phyloP scores from a whole-genome alignment of 2,113 vertebrate genomes.

The Gopherus flavomarginatus region DNA sequence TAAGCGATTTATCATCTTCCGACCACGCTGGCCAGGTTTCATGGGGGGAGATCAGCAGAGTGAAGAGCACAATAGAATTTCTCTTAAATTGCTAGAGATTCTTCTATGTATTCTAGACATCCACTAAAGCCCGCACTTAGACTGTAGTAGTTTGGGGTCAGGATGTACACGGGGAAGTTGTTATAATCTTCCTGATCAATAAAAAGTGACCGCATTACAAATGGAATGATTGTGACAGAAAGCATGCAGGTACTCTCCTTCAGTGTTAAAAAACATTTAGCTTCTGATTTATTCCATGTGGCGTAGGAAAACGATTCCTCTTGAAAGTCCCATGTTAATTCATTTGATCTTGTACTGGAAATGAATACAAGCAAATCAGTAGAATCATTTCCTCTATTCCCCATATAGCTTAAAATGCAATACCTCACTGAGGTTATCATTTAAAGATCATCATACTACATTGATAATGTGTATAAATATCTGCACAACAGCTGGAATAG shows the following conservation, averaged over 20 bases:
- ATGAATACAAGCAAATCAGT: not conserved
- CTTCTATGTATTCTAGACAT: not conserved
- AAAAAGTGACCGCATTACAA: not conserved
- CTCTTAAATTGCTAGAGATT: not conserved
- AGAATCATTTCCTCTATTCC: not conserved
- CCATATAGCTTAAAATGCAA: not conserved
- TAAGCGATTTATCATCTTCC: not conserved
- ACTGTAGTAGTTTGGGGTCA: fast-evolving
- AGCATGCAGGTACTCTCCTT: not conserved
- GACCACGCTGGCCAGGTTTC: not conserved
- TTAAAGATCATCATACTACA: not conserved
- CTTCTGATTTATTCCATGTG: slow-evolving; percentile 52
- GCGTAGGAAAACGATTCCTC: slow-evolving; percentile 24
- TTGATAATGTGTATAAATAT: not conserved
- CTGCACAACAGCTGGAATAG: not conserved
- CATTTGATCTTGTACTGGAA: not conserved
- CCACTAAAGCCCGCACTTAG: not conserved
- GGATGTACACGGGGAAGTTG: slow-evolving; percentile 11
- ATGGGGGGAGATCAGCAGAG: fast-evolving
- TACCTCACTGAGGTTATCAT: not conserved
- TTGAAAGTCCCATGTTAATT: slow-evolving; percentile 6
- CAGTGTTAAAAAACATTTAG: slow-evolving; percentile 36
- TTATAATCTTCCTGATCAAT: not conserved
- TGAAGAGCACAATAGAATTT: not conserved
- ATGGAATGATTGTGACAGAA: not conserved